These are phyloP conservation scores for Hydropsyche betteni DNA, from an alignment of 2,888 invertebrate species.

Conservation along the genomic window DNA sequence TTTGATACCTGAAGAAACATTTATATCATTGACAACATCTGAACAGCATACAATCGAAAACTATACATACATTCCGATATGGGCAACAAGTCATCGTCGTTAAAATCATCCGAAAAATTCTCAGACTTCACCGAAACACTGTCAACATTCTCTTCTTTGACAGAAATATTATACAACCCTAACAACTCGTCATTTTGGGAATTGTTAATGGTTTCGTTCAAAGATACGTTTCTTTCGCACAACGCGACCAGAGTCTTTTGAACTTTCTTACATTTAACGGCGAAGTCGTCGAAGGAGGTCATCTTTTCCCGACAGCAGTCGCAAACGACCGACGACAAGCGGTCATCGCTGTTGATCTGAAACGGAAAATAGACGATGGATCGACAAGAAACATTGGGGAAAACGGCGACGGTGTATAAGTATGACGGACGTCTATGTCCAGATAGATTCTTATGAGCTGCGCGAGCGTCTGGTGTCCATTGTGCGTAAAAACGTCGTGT, in stretches of 20 bases:
- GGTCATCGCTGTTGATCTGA: slow-evolving; percentile 22
- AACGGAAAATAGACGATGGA: background rate
- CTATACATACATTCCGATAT: slow-evolving; percentile 32
- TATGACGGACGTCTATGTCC: too few species aligned
- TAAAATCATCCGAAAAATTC: slow-evolving; percentile 6
- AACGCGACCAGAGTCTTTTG: background rate
- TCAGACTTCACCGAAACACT: slow-evolving; percentile 31
- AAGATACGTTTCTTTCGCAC: background rate
- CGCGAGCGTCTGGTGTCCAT: too few species aligned
- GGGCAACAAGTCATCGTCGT: background rate
- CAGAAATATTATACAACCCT: background rate
- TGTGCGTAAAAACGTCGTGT: background rate
- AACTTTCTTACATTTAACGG: slow-evolving; percentile 9
- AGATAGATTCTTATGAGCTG: too few species aligned
- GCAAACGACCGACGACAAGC: slow-evolving; percentile 8
- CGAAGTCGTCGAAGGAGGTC: slow-evolving; percentile 23
- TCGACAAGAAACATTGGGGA: too few species aligned
- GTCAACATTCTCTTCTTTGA: slow-evolving; percentile 14
- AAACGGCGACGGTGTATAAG: too few species aligned
- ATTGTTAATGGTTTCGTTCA: background rate
- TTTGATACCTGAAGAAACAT: slow-evolving; percentile 5
- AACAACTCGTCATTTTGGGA: background rate
- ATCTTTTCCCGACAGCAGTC: background rate
- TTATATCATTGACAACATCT: background rate
- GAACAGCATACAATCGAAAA: background rate